A percentile compares a stretch with the other conserved stretches of the same genome.
Conservation (phyloP, 1,140 invertebrate species). For the Frieseomelitta varia region DNA sequence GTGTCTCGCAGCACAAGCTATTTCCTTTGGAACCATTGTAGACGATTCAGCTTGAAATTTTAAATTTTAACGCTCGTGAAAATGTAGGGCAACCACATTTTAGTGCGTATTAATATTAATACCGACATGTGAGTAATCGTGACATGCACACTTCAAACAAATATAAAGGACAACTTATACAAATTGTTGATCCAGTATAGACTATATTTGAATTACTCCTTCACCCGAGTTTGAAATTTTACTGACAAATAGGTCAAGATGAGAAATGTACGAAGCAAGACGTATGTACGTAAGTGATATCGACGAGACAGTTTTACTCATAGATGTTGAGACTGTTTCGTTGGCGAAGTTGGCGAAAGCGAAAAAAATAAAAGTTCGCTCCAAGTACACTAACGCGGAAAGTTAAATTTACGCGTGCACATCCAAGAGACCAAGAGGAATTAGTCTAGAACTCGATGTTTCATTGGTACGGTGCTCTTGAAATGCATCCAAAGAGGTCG, state of each 20-base stretch:
- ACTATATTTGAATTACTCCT: not conserved
- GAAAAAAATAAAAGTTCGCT: not conserved
- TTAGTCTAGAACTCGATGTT: constrained; percentile 36
- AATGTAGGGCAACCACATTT: too few relatives aligned
- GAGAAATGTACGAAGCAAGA: not conserved
- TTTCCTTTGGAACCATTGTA: too few relatives aligned
- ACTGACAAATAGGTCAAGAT: not conserved
- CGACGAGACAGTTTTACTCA: not conserved
- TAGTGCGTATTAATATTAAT: too few relatives aligned
- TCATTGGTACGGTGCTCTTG: constrained; percentile 35
- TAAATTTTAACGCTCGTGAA: too few relatives aligned
- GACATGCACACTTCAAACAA: too few relatives aligned
- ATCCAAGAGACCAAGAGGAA: not conserved
- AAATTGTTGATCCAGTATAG: not conserved
- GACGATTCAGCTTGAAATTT: too few relatives aligned
- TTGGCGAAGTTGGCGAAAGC: not conserved
- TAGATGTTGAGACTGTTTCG: not conserved
- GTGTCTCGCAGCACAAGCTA: too few relatives aligned
- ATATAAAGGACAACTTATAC: not conserved
- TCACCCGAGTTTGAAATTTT: not conserved
- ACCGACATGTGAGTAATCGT: too few relatives aligned
- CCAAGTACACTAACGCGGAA: constrained; percentile 12
- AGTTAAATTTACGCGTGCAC: constrained; percentile 29
- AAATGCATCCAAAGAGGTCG: constrained; percentile 64
- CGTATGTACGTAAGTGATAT: not conserved